Conservation (phyloP, 2,113 vertebrate genomes). For the Bothrops jararaca region DNA sequence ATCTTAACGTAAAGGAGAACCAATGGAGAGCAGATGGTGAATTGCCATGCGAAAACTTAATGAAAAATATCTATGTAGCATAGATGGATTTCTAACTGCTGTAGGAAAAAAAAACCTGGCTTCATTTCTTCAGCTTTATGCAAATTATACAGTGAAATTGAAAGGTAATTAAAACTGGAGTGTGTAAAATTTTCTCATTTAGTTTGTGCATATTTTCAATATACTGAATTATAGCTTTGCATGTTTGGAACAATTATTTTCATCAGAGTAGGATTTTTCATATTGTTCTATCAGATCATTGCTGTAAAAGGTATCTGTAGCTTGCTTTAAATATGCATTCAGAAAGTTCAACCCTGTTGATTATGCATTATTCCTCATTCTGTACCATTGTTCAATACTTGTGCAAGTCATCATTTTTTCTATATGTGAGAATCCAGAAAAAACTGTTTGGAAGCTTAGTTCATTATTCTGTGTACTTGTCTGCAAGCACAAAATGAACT, state of each 20-base stretch:
- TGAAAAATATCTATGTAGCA: constrained; percentile 45
- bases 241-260: neutral
- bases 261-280: neutral
- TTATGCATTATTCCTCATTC: neutral
- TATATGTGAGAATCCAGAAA: neutral
- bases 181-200: constrained; percentile 44
- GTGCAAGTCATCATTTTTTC: neutral
- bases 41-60: constrained; percentile 49
- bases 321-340: neutral
- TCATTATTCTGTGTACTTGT: neutral
- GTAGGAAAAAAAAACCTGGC: constrained; percentile 53
- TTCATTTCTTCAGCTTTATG: constrained; percentile 44
- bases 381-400: neutral
- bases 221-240: neutral
- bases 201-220: constrained; percentile 46
- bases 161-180: constrained; percentile 45
- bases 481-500: neutral
- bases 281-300: neutral
- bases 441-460: neutral
- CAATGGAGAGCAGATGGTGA: constrained; percentile 41
- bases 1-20: constrained; percentile 45
- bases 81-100: constrained; percentile 47
- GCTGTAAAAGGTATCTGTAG: neutral
- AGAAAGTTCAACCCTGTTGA: neutral
- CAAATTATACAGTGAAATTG: constrained; percentile 49